These are phyloP conservation scores for Apteryx owenii DNA, from an alignment of 2,113 vertebrate genomes.

Conservation along the genomic window DNA sequence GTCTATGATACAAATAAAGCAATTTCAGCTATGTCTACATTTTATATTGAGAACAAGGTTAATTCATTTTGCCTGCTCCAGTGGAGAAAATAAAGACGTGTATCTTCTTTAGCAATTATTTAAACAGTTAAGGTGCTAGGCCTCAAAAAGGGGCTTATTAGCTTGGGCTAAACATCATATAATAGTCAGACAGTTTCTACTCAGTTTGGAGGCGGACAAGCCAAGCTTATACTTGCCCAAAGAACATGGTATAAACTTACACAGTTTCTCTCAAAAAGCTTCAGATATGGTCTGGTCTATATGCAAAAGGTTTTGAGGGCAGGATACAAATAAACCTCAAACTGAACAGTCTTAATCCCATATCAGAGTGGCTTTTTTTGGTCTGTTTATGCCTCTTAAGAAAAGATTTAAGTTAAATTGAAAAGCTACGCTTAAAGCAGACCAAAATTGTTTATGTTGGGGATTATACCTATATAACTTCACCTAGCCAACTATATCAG, in stretches of 20 bases:
- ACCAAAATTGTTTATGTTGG: conserved; percentile 17
- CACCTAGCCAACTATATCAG: conserved; percentile 27
- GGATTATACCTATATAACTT: not conserved
- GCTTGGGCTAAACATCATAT: not conserved
- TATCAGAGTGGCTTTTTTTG: conserved; percentile 10
- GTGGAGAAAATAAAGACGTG: not conserved
- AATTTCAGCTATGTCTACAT: not conserved
- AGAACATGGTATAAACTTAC: not conserved
- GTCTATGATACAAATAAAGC: not conserved
- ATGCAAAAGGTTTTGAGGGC: not conserved
- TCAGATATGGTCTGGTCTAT: not conserved
- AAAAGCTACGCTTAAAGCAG: not conserved
- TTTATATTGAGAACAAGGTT: not conserved
- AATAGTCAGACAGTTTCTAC: not conserved
- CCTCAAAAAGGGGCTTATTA: not conserved
- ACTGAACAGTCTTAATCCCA: conserved; percentile 10
- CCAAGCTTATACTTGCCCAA: not conserved
- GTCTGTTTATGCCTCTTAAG: conserved; percentile 13
- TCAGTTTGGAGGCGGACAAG: not conserved
- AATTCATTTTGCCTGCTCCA: not conserved
- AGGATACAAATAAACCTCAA: not conserved
- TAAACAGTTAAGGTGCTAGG: not conserved
- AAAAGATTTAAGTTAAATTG: conserved; percentile 39
- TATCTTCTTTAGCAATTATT: not conserved
- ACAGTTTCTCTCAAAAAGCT: not conserved